Base-by-base conservation (phyloP, 1,140 invertebrate species). In the Drosophila yakuba region DNA sequence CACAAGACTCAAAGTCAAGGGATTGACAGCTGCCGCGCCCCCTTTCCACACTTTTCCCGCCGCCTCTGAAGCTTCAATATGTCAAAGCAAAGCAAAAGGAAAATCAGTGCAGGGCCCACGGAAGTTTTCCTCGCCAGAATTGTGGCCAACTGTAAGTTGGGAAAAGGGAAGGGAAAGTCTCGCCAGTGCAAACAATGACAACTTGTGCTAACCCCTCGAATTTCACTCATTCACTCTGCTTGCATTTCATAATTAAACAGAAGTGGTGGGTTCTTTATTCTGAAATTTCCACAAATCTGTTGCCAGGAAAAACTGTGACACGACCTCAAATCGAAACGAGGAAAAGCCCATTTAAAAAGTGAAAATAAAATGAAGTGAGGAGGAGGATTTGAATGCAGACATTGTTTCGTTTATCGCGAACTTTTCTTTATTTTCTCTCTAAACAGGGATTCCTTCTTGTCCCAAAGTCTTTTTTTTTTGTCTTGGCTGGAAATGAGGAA, bases 191-290 rank as follows among this genome's bases (percentile, higher is more conserved):
- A 50, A 71, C 67, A 69, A 71, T 50, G 43, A n/a, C 56, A 69
- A 35, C 66, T 36, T 32, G 32, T 2, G 60, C 35, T 39, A 32
- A 14, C 41, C 15, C 2, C 36, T 5, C 2, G 12, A 14, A 8
- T 51, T 63, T 1, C 28, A 25, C 38, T 71, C 36, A 62, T 56
- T 73, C 51, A 50, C 58, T 63, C 35, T 51, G 38, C 72, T 39
- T 75, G 71, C 73, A 75, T 66, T 75, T 75, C 73, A 66, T 66
- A 75, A 66, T 75, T 66, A 75, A 55, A 64, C 62, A 75, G 60
- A 55, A 75, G 32, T 36, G 50, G 32, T 20, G 20, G 25, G 14
- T 50, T 74, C 56, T 56, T 54, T 8, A 32, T 28, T 12, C 25
- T 3, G 45, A 44, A 52, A 20, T 5, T 20, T 11, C 48, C 28